Percentiles rank a stretch among this genome's conserved stretches.
These are phyloP conservation scores for Gymnoscelis rufifasciata DNA, from an alignment of 2,888 invertebrate genomes.

Conservation along the genomic window DNA sequence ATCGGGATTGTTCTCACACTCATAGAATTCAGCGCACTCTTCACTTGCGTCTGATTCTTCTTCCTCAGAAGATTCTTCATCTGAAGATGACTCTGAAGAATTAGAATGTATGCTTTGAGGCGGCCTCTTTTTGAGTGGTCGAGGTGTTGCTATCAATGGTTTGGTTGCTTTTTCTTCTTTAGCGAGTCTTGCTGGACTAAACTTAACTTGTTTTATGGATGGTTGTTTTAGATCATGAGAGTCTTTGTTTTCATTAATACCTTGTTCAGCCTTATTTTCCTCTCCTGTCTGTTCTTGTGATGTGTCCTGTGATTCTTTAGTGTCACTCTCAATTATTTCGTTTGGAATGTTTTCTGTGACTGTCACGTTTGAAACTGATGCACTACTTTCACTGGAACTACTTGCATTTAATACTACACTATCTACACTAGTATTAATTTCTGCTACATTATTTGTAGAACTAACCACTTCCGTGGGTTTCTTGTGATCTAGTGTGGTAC, in stretches of 20 bases:
- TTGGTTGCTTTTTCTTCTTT: slow-evolving; percentile 77
- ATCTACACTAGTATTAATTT: slow-evolving; percentile 3
- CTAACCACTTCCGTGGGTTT: too few relatives aligned
- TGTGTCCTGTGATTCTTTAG: slow-evolving; percentile 26
- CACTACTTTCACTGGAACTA: slow-evolving; percentile 10
- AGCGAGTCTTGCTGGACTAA: slow-evolving; percentile 50
- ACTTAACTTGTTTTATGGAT: slow-evolving; percentile 27
- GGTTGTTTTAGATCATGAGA: slow-evolving; percentile 32
- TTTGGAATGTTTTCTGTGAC: slow-evolving; percentile 58
- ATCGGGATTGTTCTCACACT: slow-evolving; percentile 72
- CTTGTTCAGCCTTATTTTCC: slow-evolving; percentile 48
- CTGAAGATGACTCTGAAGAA: slow-evolving; percentile 66
- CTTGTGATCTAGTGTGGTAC: neutral
- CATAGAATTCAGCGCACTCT: slow-evolving; percentile 64
- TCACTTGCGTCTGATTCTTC: slow-evolving; percentile 67
- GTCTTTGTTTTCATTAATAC: slow-evolving; percentile 31
- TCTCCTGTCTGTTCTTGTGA: slow-evolving; percentile 36
- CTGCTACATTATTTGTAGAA: slow-evolving; percentile 1
- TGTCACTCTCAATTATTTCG: slow-evolving; percentile 29
- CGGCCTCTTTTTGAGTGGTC: slow-evolving; percentile 78
- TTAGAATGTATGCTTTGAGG: slow-evolving; percentile 65
- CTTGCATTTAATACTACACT: slow-evolving; percentile 3
- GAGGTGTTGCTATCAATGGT: slow-evolving; percentile 80
- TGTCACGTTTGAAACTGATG: slow-evolving; percentile 25
- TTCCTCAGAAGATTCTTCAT: slow-evolving; percentile 68